Conservation (phyloP, 2,113 vertebrate species). For the Lipophrys pholis region DNA sequence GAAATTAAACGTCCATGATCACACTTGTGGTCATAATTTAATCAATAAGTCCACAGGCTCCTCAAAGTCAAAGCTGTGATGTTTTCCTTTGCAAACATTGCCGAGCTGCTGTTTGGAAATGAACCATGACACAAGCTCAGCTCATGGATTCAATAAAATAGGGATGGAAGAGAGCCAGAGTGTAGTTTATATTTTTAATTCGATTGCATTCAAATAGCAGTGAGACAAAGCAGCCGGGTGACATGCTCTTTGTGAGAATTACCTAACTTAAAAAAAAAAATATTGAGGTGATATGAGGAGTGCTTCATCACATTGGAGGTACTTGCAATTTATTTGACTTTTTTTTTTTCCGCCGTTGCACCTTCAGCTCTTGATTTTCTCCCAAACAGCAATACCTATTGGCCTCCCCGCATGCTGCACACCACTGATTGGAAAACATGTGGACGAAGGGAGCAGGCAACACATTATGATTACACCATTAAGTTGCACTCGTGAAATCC, state of each 20-base stretch:
- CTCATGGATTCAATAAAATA: conserved; percentile 44
- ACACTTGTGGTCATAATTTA: conserved; percentile 28
- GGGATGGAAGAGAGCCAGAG: conserved; percentile 8
- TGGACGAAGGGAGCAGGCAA: conserved; percentile 17
- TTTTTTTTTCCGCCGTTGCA: conserved; percentile 16
- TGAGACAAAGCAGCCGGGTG: conserved; percentile 39
- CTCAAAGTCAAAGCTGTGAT: conserved; percentile 27
- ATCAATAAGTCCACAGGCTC: conserved; percentile 25
- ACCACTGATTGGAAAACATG: conserved; percentile 16
- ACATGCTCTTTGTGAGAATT: conserved; percentile 34
- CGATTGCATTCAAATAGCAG: conserved; percentile 45
- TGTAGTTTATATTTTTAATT: conserved; percentile 36
- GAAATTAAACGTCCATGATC: conserved; percentile 29
- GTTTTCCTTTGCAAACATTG: conserved; percentile 31
- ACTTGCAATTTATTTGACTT: conserved; percentile 31
- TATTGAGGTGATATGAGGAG: conserved; percentile 57
- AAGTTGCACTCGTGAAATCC: conserved; percentile 12
- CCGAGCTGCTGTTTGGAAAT: conserved; percentile 54
- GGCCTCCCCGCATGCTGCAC: conserved; percentile 21
- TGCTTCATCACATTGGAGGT: conserved; percentile 51
- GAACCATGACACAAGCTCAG: conserved; percentile 40
- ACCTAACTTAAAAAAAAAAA: conserved; percentile 32
- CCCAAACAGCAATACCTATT: conserved; percentile 32
- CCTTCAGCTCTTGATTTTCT: conserved; percentile 56
- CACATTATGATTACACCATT: conserved; percentile 23